Evolutionary conservation across 1,140 invertebrate species (phyloP).

Genomic region (Bilobella aurantiaca): DNA sequence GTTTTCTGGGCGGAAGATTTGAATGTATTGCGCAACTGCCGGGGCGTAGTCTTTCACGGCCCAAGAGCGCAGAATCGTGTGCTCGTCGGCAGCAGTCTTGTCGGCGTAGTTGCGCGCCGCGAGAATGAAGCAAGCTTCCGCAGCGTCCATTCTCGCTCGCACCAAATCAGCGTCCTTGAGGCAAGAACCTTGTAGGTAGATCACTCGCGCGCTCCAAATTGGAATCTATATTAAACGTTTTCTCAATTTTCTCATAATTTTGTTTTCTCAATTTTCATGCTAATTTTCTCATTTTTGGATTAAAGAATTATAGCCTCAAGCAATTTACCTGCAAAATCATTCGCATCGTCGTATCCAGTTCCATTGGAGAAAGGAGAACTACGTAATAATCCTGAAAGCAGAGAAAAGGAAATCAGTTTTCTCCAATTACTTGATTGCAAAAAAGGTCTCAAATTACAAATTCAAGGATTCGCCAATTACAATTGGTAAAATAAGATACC

Average conservation of each 20-base stretch:
- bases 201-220: constrained; percentile 92
- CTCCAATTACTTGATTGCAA: background rate
- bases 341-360: constrained; percentile 91
- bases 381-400: constrained; percentile 83
- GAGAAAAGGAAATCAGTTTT: background rate
- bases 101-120: constrained; percentile 90
- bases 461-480: too few species aligned
- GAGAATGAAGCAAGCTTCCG: constrained; percentile 89
- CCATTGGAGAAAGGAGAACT: constrained; percentile 89
- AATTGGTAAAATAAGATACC: too few species aligned
- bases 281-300: too few species aligned
- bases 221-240: constrained; percentile 3
- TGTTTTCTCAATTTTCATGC: too few species aligned
- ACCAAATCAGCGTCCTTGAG: constrained; percentile 87
- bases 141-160: constrained; percentile 87
- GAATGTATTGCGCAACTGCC: constrained; percentile 89
- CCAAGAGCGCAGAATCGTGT: constrained; percentile 64
- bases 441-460: too few species aligned
- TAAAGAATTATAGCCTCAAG: background rate
- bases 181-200: constrained; percentile 92
- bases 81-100: constrained; percentile 90
- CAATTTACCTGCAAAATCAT: constrained; percentile 83
- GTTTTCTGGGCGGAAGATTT: constrained; percentile 95
- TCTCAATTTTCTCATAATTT: background rate
- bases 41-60: constrained; percentile 77